Conservation (phyloP, 2,113 vertebrate genomes). For the Sceloporus tristichus region DNA sequence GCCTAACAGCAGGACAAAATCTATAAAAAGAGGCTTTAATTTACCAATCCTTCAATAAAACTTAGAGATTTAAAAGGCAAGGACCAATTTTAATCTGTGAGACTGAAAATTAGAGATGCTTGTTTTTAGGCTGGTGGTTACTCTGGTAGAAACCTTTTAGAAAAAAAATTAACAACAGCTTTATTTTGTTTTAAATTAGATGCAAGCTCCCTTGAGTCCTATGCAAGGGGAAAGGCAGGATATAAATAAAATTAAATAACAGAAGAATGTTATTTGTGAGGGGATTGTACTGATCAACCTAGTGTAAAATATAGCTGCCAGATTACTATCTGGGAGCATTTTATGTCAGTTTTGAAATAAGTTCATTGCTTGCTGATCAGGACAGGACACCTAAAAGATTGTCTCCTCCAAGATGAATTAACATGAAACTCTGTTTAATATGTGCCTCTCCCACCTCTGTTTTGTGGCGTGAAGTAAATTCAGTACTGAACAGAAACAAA, state of each 20-base stretch:
- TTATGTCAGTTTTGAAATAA: neutral
- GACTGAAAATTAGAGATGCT: neutral
- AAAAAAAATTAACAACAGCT: too few species aligned
- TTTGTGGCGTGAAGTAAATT: neutral
- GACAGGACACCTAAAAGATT: neutral
- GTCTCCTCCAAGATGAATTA: neutral
- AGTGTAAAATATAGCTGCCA: neutral
- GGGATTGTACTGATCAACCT: too few species aligned
- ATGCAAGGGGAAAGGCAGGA: neutral
- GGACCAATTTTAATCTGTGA: neutral
- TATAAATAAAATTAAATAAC: too few species aligned
- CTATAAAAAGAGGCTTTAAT: neutral
- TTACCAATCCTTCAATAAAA: neutral
- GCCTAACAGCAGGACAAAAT: slow-evolving; percentile 4
- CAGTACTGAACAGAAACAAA: neutral
- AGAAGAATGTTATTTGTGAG: neutral
- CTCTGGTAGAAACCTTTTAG: neutral
- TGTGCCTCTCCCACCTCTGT: neutral
- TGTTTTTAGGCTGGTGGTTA: neutral
- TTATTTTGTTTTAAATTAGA: too few species aligned
- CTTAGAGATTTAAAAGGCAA: neutral
- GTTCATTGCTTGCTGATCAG: neutral
- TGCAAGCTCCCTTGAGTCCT: too few species aligned
- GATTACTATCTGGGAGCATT: neutral
- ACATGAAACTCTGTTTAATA: neutral